Base-by-base conservation (phyloP, 2,797 vertebrate species). In the Sebastes miniatus region DNA sequence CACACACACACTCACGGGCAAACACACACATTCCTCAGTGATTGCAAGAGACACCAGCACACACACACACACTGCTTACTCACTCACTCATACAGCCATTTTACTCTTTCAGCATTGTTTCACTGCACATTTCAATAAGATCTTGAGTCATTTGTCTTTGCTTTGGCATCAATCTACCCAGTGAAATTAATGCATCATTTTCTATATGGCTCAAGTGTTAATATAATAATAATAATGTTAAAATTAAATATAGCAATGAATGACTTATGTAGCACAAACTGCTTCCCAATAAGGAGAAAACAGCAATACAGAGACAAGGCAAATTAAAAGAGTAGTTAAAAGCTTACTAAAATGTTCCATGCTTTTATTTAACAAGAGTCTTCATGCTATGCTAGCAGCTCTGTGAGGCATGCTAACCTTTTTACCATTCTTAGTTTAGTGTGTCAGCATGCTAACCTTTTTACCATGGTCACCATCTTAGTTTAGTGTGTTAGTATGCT, bases 1-100 rank as follows among this genome's bases (percentile, higher is more conserved):
- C 66, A 43, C 68, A 87, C 71, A 81, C 70, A 63, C 77, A 72
- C 80, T 39, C 29, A 69, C 59, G 58, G 29, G 76, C 73, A 64
- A 34, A 78, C 80, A 66, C 77, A 73, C 73, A 84, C 66, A 66
- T 87, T 91, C 87, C 85, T 88, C 25, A 72, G 63, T 83, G 76
- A 88, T 83, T 79, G 77, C 77, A 71, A 65, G 65, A 83, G 70
- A 89, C 83, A 76, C 36, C 43, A 72, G 67, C 73, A 69, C 59
- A 69, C 66, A 87, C 0, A 32, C 31, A 69, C 59, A 69, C 73
- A 83, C 69, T 67, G 6, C 31, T 69, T 16, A 47, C 39, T 16
- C 61, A 52, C 47, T 68, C 22, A 27, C 31, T 52, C 57, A 65
- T 22, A 68, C 25, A 50, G 24, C 25, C 52, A 9, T 29, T 52